Evolutionary conservation across 2,888 invertebrate genomes (phyloP).

Genomic region (Chironomus riparius): DNA sequence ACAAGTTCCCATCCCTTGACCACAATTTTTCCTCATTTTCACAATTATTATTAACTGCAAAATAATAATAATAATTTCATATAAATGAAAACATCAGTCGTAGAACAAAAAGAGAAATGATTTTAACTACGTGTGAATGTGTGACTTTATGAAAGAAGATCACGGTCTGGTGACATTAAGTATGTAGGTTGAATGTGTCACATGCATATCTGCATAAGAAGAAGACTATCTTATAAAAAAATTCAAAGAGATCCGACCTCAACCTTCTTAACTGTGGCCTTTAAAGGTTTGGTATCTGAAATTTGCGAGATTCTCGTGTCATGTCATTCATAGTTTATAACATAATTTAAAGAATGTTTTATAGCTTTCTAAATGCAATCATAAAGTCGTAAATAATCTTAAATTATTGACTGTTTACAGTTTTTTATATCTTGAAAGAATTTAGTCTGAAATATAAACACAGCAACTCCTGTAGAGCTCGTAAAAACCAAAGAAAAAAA

Average conservation of each 20-base stretch:
- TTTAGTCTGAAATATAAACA: too few species aligned
- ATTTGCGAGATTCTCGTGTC: neutral
- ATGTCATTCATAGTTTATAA: too few species aligned
- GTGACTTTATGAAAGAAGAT: neutral
- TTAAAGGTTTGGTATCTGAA: neutral
- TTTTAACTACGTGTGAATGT: too few species aligned
- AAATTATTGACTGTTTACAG: constrained; percentile 17
- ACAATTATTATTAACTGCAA: too few species aligned
- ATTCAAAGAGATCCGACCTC: constrained; percentile 2
- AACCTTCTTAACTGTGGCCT: constrained; percentile 6
- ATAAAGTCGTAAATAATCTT: neutral
- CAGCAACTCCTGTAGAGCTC: neutral
- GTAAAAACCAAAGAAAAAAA: neutral
- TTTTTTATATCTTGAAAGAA: neutral
- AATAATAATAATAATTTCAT: too few species aligned
- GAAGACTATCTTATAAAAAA: neutral
- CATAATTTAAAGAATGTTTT: neutral
- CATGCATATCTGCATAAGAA: neutral
- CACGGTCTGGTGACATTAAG: constrained; percentile 16
- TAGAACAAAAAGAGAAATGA: too few species aligned
- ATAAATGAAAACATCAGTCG: too few species aligned
- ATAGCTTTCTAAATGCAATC: constrained; percentile 15
- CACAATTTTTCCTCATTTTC: too few species aligned
- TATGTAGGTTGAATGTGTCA: constrained; percentile 6
- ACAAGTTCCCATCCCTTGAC: too few species aligned